phyloP scores from a whole-genome alignment of 2,888 invertebrate species.

The Augiades crinisus region DNA sequence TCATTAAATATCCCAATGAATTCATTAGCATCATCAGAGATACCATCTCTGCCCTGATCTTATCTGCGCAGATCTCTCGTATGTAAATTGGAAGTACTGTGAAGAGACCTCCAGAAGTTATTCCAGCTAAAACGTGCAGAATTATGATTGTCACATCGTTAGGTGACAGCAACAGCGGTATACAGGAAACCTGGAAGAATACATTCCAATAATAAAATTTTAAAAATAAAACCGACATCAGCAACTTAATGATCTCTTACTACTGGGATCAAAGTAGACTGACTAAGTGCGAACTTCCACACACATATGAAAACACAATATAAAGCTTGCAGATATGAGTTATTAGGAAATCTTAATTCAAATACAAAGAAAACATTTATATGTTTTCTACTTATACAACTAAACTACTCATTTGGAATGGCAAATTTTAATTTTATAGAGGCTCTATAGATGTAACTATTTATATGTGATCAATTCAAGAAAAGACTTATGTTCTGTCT shows the following conservation, averaged over 20 bases:
- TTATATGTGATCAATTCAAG: background rate
- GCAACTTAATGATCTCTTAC: no score
- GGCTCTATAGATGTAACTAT: background rate
- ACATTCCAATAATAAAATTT: background rate
- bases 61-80: slow-evolving; percentile 47
- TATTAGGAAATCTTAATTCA: no score
- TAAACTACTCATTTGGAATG: no score
- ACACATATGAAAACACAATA: no score
- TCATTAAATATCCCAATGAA: slow-evolving; percentile 52
- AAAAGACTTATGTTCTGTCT: no score
- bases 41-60: slow-evolving; percentile 44
- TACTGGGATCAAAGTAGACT: no score
- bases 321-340: no score
- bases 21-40: slow-evolving; percentile 51
- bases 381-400: no score
- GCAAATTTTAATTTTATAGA: no score
- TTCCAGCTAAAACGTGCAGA: slow-evolving; percentile 53
- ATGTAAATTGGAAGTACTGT: slow-evolving; percentile 58
- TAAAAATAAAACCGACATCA: no score
- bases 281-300: no score
- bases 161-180: slow-evolving; percentile 51
- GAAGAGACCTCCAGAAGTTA: slow-evolving; percentile 55
- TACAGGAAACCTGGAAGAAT: slow-evolving; percentile 54
- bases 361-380: no score
- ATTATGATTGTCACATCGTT: slow-evolving; percentile 42